Evolutionary conservation across 1,140 invertebrate genomes (phyloP), one percentile per base, ranked within the genome.

Genomic region (Cotesia vestalis): DNA sequence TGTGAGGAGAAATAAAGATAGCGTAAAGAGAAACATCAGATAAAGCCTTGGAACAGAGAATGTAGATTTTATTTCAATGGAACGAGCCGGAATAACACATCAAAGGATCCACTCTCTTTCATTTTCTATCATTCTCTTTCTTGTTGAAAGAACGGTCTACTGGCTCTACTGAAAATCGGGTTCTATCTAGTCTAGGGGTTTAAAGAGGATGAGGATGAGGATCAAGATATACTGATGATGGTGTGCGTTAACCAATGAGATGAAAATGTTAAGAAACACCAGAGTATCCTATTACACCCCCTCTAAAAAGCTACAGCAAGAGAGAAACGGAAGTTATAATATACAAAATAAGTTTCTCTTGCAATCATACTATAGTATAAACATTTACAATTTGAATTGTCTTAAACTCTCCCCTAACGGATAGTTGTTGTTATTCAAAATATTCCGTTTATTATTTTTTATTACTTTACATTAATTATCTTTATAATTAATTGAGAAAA

Each of bases 41-140:
- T 51, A 66, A 38, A 67, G 66, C 36, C 46, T 20, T 46, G 40
- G 14, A 51, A 51, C 27, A 64, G 14, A 53, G 51, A 67, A 67
- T 67, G 66, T 67, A 67, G 51, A 67, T 55, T 67, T 52, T 40
- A 36, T 67, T 67, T 67, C 66, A 67, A 55, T 67, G 51, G 66
- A 35, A 55, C 66, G 51, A 67, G 51, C 66, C 9, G 51, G 35
- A 67, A 67, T 67, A 67, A 67, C 66, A 55, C 66, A 55, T 67
- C 66, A 67, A 67, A 67, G 66, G 46, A 51, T 52, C 17, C 1
- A 27, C 27, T 27, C 27, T 27, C 27, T 27, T 27, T 27, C 27
- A 27, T 27, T 27, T 3, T 27, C 27, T 27, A 27, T 67, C 40
- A 46, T 36, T 46, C 6, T 64, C 62, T 64, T 38, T 36, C 46